Evolutionary conservation across 2,888 invertebrate species (phyloP).

Genomic region (Charanyca ferruginea): DNA sequence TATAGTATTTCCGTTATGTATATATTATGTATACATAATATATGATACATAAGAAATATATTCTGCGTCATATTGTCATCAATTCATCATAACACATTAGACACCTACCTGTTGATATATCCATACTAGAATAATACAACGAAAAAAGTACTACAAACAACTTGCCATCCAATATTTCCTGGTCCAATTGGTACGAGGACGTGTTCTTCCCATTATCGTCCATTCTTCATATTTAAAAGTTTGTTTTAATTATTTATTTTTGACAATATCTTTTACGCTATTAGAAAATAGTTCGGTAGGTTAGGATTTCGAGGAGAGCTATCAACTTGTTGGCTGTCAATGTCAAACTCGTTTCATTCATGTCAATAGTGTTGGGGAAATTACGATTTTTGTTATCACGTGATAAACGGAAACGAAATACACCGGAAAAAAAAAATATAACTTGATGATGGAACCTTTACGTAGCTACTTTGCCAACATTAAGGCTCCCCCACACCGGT

Average conservation of each 20-base stretch:
- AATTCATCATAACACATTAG: conserved; percentile 63
- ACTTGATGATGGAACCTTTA: too few relatives aligned
- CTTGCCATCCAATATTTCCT: conserved; percentile 88
- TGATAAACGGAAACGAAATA: not conserved
- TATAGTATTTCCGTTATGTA: conserved; percentile 36
- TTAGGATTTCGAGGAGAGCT: conserved; percentile 68
- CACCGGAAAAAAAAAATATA: not conserved
- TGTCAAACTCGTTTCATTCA: conserved; percentile 49
- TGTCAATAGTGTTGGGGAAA: conserved; percentile 30
- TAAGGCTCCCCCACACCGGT: too few relatives aligned
- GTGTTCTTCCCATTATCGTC: conserved; percentile 88
- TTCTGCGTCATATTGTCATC: conserved; percentile 70
- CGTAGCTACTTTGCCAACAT: too few relatives aligned
- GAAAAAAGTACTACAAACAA: conserved; percentile 59
- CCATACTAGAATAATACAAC: conserved; percentile 71
- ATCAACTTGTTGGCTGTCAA: conserved; percentile 29
- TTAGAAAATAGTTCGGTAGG: conserved; percentile 72
- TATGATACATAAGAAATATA: conserved; percentile 58
- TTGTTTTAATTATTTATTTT: conserved; percentile 76
- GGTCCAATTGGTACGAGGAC: conserved; percentile 87
- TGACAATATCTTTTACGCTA: conserved; percentile 73
- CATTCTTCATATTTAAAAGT: conserved; percentile 89
- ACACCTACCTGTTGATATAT: conserved; percentile 68
- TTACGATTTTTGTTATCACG: not conserved
- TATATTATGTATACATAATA: conserved; percentile 53